Conservation (phyloP, 2,888 invertebrate genomes). For the Caenorhabditis sp. region DNA sequence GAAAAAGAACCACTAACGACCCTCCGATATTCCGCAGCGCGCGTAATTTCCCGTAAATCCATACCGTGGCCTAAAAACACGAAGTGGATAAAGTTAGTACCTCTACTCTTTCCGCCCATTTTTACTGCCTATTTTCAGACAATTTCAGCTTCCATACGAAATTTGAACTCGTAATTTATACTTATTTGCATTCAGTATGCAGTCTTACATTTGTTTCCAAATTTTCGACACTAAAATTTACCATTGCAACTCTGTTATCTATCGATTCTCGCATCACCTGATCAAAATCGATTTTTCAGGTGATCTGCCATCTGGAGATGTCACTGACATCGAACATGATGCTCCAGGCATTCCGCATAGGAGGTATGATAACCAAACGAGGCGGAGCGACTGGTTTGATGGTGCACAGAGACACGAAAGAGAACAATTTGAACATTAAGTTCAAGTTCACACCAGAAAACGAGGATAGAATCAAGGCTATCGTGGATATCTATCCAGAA, state of each 20-base stretch:
- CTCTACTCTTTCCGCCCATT: slow-evolving; percentile 44
- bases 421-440: slow-evolving; percentile 81
- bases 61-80: slow-evolving; percentile 13
- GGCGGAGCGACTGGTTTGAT: slow-evolving; percentile 76
- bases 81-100: slow-evolving; percentile 26
- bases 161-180: no score
- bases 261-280: not conserved
- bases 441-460: slow-evolving; percentile 82
- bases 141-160: slow-evolving; percentile 30
- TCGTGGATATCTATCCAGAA: slow-evolving; percentile 81
- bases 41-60: slow-evolving; percentile 54
- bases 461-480: slow-evolving; percentile 77
- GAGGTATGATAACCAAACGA: slow-evolving; percentile 57
- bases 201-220: not conserved
- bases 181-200: not conserved
- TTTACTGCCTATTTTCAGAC: slow-evolving; percentile 52
- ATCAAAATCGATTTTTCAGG: slow-evolving; percentile 39
- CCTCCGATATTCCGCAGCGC: slow-evolving; percentile 31
- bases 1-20: slow-evolving; percentile 15
- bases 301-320: slow-evolving; percentile 49
- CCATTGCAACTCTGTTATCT: not conserved
- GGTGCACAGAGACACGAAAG: slow-evolving; percentile 82
- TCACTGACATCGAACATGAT: slow-evolving; percentile 65
- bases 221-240: no score
- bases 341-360: slow-evolving; percentile 62